Conservation (phyloP, 2,113 vertebrate species). For the Lycocorax pyrrhopterus region DNA sequence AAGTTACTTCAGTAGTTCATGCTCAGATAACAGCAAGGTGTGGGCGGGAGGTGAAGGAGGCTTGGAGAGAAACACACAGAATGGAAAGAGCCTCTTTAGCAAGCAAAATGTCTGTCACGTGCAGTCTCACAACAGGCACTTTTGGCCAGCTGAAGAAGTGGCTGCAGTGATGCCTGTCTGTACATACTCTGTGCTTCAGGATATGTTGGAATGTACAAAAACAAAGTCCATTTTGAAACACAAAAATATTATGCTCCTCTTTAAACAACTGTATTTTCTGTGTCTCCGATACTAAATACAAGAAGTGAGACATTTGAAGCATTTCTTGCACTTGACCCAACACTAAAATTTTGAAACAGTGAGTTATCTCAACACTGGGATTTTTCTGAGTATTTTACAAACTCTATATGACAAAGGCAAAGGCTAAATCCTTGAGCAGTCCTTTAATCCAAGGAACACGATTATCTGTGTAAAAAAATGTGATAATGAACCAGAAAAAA, state of each 20-base stretch:
- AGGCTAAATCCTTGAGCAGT: not conserved
- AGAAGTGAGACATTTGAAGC: not conserved
- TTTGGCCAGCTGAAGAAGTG: not conserved
- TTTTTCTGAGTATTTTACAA: not conserved
- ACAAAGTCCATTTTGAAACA: not conserved
- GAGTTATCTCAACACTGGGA: not conserved
- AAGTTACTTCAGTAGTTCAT: not conserved
- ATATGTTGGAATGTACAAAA: not conserved
- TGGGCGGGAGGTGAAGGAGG: not conserved
- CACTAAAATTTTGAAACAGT: not conserved
- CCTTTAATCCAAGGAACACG: not conserved
- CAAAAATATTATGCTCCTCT: not conserved
- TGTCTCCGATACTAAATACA: not conserved
- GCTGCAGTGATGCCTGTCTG: not conserved
- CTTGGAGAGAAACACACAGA: not conserved
- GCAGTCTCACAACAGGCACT: not conserved
- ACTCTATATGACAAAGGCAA: not conserved
- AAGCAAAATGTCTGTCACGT: rapidly evolving
- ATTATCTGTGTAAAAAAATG: not conserved
- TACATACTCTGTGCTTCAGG: not conserved
- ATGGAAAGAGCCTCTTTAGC: not conserved
- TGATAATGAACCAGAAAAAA: not conserved
- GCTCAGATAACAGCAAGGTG: not conserved
- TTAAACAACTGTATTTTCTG: not conserved
- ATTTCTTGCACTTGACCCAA: not conserved